These are phyloP conservation scores for Caenorhabditis inopinata DNA, from an alignment of 1,140 invertebrate genomes.

Conservation along the genomic window DNA sequence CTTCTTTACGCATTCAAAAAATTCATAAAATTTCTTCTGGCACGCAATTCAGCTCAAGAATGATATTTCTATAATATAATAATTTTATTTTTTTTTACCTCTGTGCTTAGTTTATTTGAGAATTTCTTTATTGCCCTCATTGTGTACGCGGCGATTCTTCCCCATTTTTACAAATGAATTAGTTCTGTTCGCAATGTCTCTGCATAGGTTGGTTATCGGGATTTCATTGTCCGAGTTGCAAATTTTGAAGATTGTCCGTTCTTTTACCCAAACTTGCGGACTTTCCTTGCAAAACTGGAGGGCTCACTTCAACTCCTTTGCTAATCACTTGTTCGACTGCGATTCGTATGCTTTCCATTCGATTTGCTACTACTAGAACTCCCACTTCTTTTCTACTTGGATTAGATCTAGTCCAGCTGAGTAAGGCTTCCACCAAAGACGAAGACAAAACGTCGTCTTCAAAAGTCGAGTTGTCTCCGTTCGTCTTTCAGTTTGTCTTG, in stretches of 20 bases:
- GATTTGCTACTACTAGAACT: not conserved
- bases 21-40: not conserved
- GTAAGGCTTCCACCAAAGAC: too few relatives aligned
- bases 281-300: not conserved
- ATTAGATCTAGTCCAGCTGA: not conserved
- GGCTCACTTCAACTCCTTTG: not conserved
- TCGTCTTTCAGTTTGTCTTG: too few relatives aligned
- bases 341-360: not conserved
- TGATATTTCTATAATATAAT: too few relatives aligned
- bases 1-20: conserved; percentile 11
- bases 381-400: not conserved
- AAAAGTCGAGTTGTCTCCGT: too few relatives aligned
- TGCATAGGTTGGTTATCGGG: not conserved
- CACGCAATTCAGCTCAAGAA: not conserved
- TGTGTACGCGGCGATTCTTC: not conserved
- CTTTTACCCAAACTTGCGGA: not conserved
- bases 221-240: not conserved
- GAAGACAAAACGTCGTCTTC: too few relatives aligned
- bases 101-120: not conserved
- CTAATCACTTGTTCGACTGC: not conserved
- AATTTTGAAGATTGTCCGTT: not conserved
- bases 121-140: not conserved
- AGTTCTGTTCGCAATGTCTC: not conserved
- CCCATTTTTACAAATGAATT: not conserved
- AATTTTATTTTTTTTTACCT: not conserved